Evolutionary conservation across 2,888 invertebrate genomes (phyloP).

Genomic region (Melolontha melolontha): DNA sequence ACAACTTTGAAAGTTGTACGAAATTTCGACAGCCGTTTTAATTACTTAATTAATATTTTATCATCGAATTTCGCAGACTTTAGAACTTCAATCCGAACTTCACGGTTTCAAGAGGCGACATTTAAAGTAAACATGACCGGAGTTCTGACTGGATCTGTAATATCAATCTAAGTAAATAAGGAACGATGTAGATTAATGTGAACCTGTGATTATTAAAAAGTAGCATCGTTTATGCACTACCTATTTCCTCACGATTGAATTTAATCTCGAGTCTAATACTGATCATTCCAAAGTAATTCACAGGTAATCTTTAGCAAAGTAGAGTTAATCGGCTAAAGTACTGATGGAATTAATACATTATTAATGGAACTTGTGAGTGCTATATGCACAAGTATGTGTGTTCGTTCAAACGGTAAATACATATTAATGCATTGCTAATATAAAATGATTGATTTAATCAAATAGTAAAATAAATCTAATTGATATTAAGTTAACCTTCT

Average conservation of each 20-base stretch:
- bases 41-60: too few species aligned
- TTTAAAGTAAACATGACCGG: background rate
- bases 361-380: background rate
- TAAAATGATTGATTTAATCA: too few species aligned
- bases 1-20: too few species aligned
- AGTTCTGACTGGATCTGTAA: conserved; percentile 1
- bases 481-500: too few species aligned
- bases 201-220: conserved; percentile 14
- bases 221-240: background rate
- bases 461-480: too few species aligned
- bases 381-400: background rate
- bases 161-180: conserved; percentile 14
- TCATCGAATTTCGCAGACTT: too few species aligned
- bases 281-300: conserved; percentile 19
- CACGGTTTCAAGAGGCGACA: background rate
- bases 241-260: conserved; percentile 9
- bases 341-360: conserved; percentile 3
- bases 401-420: background rate
- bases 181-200: background rate
- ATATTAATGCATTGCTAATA: too few species aligned
- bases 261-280: conserved; percentile 13
- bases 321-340: conserved; percentile 10
- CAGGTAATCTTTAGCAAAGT: background rate
- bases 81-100: too few species aligned
- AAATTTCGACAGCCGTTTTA: too few species aligned